These are phyloP conservation scores for Rallus crepitans DNA, from an alignment of 2,797 vertebrate genomes.

Conservation along the genomic window DNA sequence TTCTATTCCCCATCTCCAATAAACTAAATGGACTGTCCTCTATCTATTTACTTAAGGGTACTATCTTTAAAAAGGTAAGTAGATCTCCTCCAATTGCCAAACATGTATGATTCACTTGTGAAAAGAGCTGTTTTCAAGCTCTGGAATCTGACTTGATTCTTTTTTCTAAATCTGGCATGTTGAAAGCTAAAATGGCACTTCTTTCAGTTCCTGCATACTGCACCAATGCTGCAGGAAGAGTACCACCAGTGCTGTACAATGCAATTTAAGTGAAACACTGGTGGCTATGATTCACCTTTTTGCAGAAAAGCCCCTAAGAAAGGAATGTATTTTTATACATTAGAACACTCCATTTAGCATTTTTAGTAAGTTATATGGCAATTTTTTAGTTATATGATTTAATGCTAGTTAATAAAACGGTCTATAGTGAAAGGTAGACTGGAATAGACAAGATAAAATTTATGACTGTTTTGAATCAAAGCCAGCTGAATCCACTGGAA, in stretches of 20 bases:
- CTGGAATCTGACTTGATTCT: not conserved
- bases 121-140: not conserved
- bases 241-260: accelerated
- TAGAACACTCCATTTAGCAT: not conserved
- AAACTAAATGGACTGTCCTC: not conserved
- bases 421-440: not conserved
- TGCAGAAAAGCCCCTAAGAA: not conserved
- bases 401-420: not conserved
- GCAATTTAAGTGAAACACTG: not conserved
- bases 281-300: not conserved
- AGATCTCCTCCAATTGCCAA: not conserved
- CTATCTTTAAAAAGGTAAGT: not conserved
- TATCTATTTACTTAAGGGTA: not conserved
- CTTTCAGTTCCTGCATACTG: not conserved
- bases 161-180: not conserved
- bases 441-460: not conserved
- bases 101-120: not conserved
- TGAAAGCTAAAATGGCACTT: not conserved
- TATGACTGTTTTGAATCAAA: not conserved
- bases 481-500: not conserved
- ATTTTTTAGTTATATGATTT: not conserved
- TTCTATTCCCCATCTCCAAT: not conserved
- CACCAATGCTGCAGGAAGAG: not conserved
- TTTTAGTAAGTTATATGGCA: not conserved
- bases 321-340: not conserved